Evolutionary conservation across 1,140 invertebrate genomes (phyloP), one percentile per base, ranked within the genome.

Genomic region (Lepidostoma basale): DNA sequence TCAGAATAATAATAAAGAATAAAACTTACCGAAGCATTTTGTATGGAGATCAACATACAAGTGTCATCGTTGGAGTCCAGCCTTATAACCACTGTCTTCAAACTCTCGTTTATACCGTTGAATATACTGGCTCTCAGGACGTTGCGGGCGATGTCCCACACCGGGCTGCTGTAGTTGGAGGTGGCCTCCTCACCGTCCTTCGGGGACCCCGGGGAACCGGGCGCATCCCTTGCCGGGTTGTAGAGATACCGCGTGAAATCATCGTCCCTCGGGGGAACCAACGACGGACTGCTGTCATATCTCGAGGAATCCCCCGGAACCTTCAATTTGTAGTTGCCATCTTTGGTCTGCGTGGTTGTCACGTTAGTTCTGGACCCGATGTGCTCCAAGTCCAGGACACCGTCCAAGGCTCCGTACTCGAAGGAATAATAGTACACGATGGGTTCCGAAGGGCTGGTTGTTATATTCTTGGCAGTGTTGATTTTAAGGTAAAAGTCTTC

Each of bases 21-120:
- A 16, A 12, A 6, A 36, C 85, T 84, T 81, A 92, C 90, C 69
- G 86, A 86, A 44, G 86, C 84, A 76, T 90, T 89, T 76, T 92
- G 91, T 74, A 93, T 87, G 20, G 90, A 92, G 3, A 92, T 84
- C 5, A 87, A 85, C 77, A 89, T 88, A 75, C 91, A 93, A 6
- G 85, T 79, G 23, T 85, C 79, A 75, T 89, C 86, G 33, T 85
- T 75, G 0, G 91, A 92, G 30, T 81, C 83, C 9, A 89, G 87
- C 77, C 85, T 83, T 1, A 92, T 79, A 22, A 91, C 80, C 0
- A 92, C 89, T 49, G 85, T 87, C 66, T 88, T 78, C 20, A 73
- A 76, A 33, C 64, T 75, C 54, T 77, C 80, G 78, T 6, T 75
- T 64, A 23, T 72, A 0, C 69, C 62, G 4, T 36, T 76, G 63